Evolutionary conservation across 2,113 vertebrate species (phyloP).

Genomic region (Acanthochromis polyacanthus): DNA sequence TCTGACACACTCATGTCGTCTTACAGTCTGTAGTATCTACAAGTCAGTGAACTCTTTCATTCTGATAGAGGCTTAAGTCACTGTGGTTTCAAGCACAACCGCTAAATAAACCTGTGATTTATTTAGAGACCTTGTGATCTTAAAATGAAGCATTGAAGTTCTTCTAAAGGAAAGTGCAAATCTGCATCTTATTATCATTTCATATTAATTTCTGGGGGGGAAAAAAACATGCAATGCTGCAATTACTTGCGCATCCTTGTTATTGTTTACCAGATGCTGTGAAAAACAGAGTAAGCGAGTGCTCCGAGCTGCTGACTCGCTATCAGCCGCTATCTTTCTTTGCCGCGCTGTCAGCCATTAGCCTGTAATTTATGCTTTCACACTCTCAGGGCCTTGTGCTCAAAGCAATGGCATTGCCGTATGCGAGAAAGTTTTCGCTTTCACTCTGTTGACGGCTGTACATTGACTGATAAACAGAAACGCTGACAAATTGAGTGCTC

Average conservation of each 20-base stretch:
- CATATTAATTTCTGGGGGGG: conserved; percentile 46
- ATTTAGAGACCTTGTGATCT: conserved; percentile 35
- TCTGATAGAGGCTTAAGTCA: not conserved
- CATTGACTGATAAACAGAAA: conserved; percentile 66
- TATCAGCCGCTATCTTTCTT: conserved; percentile 59
- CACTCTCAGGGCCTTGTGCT: conserved; percentile 49
- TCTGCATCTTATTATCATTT: conserved; percentile 50
- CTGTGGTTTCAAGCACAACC: not conserved
- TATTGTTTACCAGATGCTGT: conserved; percentile 68
- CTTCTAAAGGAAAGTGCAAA: conserved; percentile 35
- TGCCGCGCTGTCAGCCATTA: conserved; percentile 63
- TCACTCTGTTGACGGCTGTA: conserved; percentile 56
- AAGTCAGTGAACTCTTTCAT: not conserved
- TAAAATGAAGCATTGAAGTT: conserved; percentile 43
- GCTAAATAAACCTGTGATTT: conserved; percentile 41
- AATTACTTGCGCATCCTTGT: conserved; percentile 66
- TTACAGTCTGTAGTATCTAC: not conserved
- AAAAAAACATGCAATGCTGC: conserved; percentile 42
- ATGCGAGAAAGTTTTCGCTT: conserved; percentile 55
- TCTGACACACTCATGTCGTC: not conserved
- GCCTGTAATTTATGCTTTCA: conserved; percentile 71
- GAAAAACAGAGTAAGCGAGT: conserved; percentile 47
- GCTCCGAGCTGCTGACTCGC: conserved; percentile 57
- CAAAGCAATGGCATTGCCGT: conserved; percentile 23
- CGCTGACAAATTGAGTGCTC: conserved; percentile 48